Base-by-base conservation (phyloP, 2,797 vertebrate species). In the Hemibagrus guttatus region DNA sequence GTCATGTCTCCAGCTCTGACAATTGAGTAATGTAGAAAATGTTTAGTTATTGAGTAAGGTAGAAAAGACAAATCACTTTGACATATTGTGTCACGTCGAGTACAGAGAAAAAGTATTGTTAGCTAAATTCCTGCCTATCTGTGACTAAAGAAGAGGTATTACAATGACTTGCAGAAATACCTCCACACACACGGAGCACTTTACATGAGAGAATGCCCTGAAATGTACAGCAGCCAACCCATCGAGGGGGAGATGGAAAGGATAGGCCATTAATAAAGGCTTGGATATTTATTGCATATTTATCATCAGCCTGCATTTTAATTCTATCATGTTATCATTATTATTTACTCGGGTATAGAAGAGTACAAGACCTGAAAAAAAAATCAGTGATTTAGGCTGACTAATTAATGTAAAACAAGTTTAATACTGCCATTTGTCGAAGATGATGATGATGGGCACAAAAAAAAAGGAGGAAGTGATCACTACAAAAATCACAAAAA, bases 91-190 rank as follows among this genome's bases (percentile, higher is more conserved):
- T 79, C 4, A 6, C 14, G 54, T 59, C 3, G 14, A n/a, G 31
- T 59, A 16, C 9, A 5, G 56, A 11, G 16, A 19, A 26, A 9
- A 35, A 80, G 58, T 61, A 35, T 42, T 6, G 35, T n/a, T 23
- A 14, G 11, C 78, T 61, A 31, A 16, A n/a, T 23, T 80, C 31
- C 78, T 61, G 78, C 11, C 56, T 23, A 31, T 7, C 46, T 31
- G 3, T 58, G 58, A 58, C 8, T 79, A 9, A 28, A 59, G 17
- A 79, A 23, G 54, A 78, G 28, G 39, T 39, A 46, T 19, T 81
- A 64, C 59, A 19, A 28, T 81, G 79, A 81, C 59, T 81, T 81
- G 79, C 79, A 81, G 16, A 81, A 81, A 81, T 28, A 0, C 39
- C 79, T 46, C 42, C 16, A 64, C 39, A 46, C 14, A 31, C 28